These are phyloP conservation scores for Diadegma fenestrale DNA, from an alignment of 2,888 invertebrate genomes.

Conservation along the genomic window DNA sequence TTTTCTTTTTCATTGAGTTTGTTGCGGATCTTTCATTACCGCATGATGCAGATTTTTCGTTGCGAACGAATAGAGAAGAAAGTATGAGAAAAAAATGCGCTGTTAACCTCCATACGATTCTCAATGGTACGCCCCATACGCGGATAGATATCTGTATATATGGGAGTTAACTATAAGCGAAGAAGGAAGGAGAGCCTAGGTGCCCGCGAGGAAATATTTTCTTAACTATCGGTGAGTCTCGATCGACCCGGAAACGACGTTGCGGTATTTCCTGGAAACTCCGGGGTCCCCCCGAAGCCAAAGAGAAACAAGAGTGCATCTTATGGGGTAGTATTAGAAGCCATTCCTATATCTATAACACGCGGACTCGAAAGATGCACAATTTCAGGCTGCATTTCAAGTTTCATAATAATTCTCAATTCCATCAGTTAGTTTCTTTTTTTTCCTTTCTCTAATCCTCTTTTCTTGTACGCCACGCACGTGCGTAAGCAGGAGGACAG, in stretches of 20 bases:
- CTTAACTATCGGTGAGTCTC: slow-evolving; percentile 67
- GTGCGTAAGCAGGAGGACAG: background rate
- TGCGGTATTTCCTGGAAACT: slow-evolving; percentile 67
- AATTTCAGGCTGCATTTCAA: slow-evolving; percentile 18
- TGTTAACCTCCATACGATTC: background rate
- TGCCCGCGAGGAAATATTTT: slow-evolving; percentile 67
- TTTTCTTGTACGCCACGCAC: background rate
- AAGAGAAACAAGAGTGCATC: slow-evolving; percentile 33
- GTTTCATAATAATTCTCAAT: background rate
- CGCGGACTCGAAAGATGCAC: background rate
- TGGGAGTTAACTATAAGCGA: slow-evolving; percentile 36
- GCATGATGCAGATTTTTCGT: background rate
- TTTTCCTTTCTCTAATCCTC: background rate
- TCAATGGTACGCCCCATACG: slow-evolving; percentile 19
- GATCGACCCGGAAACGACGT: slow-evolving; percentile 68
- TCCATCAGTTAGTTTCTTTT: background rate
- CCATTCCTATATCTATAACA: slow-evolving; percentile 6
- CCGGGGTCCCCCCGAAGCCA: slow-evolving; percentile 60
- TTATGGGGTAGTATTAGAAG: slow-evolving; percentile 17
- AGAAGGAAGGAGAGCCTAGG: slow-evolving; percentile 54
- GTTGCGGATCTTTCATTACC: too few species aligned
- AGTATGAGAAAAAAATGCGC: background rate
- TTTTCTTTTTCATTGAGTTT: background rate
- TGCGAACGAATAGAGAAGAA: background rate
- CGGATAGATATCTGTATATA: slow-evolving; percentile 20